Percentiles rank a stretch among this genome's conserved stretches.
Conservation (phyloP, 2,113 vertebrate genomes). For the Motacilla tschutschensis region DNA sequence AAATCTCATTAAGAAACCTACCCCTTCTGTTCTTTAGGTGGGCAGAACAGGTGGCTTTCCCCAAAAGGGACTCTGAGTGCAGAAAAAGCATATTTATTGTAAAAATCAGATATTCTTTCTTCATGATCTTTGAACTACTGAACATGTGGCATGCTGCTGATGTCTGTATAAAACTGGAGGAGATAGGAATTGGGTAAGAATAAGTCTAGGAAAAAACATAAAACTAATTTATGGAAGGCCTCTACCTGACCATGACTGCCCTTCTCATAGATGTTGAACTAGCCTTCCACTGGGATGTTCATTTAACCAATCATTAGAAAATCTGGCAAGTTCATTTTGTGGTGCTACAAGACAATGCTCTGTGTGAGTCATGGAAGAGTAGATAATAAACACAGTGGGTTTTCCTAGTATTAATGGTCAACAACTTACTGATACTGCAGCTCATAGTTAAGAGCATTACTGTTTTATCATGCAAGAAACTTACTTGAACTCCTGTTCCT, state of each 20-base stretch:
- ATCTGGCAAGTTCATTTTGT: not conserved
- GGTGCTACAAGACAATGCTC: not conserved
- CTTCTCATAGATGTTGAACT: not conserved
- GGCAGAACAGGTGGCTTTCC: not conserved
- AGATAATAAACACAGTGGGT: not conserved
- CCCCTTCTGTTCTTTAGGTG: fast-evolving
- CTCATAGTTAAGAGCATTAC: not conserved
- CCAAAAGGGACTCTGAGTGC: not conserved
- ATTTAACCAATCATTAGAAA: not conserved
- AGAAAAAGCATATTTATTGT: not conserved
- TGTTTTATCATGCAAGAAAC: not conserved
- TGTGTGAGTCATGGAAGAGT: not conserved
- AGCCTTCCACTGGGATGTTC: not conserved
- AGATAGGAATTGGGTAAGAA: not conserved
- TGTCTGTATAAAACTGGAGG: not conserved
- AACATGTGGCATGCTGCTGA: not conserved
- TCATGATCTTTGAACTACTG: not conserved
- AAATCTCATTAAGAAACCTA: not conserved
- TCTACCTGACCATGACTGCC: not conserved
- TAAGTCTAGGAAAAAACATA: not conserved
- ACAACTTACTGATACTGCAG: not conserved
- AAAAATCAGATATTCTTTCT: not conserved
- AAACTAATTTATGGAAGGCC: not conserved
- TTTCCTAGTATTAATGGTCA: not conserved
- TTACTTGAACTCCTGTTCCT: not conserved